Percentiles rank a stretch among this genome's conserved stretches.
phyloP scores from a whole-genome alignment of 2,113 vertebrate genomes.

The human region GRCh38 chr12:39797001-39797500 shows the following conservation, averaged over 20 bases:
- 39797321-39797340: constrained; percentile 54
- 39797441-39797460: constrained; percentile 16
- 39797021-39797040: neutral
- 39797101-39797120: neutral
- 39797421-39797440: constrained; percentile 22
- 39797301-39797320: constrained; percentile 41
- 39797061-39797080: neutral
- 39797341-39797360: constrained; percentile 60
- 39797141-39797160: neutral
- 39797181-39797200: neutral
- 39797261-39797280: constrained; percentile 52
- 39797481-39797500: neutral
- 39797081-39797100: neutral
- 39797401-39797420: constrained; percentile 39
- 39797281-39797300: constrained; percentile 53
- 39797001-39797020: neutral
- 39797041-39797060: neutral
- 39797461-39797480: neutral
- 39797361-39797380: constrained; percentile 46
- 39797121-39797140: neutral
- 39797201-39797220: neutral
- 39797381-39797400: constrained; percentile 6
- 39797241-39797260: constrained; percentile 24
- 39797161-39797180: neutral
- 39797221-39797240: neutral